Conservation (phyloP, 1,140 invertebrate genomes). For the Sogatella furcifera region DNA sequence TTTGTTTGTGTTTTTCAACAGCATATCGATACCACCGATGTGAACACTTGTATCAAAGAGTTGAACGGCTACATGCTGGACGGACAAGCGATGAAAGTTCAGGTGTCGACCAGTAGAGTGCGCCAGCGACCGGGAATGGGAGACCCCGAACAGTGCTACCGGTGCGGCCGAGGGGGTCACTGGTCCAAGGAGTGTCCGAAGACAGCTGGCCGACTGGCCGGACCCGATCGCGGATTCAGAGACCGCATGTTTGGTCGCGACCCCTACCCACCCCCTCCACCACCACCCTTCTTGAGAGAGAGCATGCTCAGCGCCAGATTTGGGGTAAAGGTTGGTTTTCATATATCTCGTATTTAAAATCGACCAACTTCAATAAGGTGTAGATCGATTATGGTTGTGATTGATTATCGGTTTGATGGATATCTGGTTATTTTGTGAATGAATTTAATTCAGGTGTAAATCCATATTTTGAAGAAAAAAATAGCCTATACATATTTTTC, state of each 20-base stretch:
- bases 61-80: constrained; percentile 73
- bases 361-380: no score
- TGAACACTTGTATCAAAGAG: constrained; percentile 77
- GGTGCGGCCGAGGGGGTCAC: constrained; percentile 85
- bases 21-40: constrained; percentile 69
- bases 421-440: no score
- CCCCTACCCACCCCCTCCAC: constrained; percentile 71
- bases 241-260: constrained; percentile 73
- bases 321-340: constrained; percentile 5
- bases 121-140: constrained; percentile 89
- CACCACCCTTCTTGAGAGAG: constrained; percentile 69
- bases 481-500: no score
- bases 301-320: constrained; percentile 56
- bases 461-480: no score
- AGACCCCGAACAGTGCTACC: constrained; percentile 85
- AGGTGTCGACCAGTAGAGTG: constrained; percentile 82
- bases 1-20: constrained; percentile 21
- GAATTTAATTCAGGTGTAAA: no score
- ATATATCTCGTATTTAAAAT: neutral
- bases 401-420: constrained; percentile 3
- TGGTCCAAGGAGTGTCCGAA: constrained; percentile 88
- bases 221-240: constrained; percentile 48
- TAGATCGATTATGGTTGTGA: no score
- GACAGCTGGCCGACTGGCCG: constrained; percentile 34
- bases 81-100: constrained; percentile 78